Percentiles rank a stretch among this genome's conserved stretches.
Conservation (phyloP, 1,140 invertebrate genomes). For the Popillia japonica region DNA sequence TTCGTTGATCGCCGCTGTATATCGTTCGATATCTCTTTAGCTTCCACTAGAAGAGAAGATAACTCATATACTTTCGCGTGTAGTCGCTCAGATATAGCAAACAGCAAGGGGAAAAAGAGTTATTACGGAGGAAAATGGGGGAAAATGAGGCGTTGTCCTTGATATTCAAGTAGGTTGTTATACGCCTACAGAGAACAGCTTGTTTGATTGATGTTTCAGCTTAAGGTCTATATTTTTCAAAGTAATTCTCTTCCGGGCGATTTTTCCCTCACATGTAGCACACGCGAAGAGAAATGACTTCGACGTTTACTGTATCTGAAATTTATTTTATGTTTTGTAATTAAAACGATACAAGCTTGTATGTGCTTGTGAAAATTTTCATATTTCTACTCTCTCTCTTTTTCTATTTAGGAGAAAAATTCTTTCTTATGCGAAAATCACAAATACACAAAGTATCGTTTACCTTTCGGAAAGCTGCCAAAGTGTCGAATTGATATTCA, state of each 20-base stretch:
- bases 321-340: neutral
- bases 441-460: no score
- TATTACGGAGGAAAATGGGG: neutral
- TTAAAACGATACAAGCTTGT: neutral
- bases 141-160: conserved; percentile 28
- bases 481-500: no score
- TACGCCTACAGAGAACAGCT: conserved; percentile 7
- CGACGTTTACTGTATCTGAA: neutral
- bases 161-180: conserved; percentile 28
- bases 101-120: neutral
- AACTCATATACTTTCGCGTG: conserved; percentile 4
- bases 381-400: no score
- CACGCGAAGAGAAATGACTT: conserved; percentile 5
- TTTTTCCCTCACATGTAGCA: neutral
- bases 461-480: no score
- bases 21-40: neutral
- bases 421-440: no score
- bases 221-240: conserved; percentile 35
- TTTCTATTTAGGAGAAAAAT: no score
- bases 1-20: neutral
- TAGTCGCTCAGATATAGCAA: neutral
- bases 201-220: conserved; percentile 26
- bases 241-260: conserved; percentile 30
- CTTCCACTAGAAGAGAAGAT: neutral
- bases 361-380: no score